These are phyloP conservation scores for Cryptoprocta ferox DNA, from an alignment of 2,797 vertebrate genomes.

Conservation along the genomic window DNA sequence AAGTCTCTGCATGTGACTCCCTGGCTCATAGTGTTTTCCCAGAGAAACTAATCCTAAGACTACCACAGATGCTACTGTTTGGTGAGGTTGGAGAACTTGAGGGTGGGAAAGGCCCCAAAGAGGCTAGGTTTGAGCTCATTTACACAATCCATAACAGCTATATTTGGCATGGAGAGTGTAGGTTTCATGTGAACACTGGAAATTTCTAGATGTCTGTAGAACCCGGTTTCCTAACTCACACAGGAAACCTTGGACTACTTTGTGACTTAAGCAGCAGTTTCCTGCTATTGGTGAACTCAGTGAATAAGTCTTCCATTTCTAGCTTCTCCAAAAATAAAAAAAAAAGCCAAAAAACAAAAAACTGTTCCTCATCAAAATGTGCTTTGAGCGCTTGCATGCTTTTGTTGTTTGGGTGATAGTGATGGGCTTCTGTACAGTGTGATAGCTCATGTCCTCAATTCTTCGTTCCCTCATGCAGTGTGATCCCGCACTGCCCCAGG, in stretches of 20 bases:
- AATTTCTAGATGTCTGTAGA: neutral
- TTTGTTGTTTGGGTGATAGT: neutral
- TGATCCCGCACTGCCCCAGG: neutral
- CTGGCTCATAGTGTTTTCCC: neutral
- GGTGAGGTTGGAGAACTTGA: neutral
- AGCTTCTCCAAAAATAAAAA: neutral
- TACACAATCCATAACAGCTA: neutral
- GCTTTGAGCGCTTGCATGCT: neutral
- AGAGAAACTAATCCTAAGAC: neutral
- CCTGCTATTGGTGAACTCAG: neutral
- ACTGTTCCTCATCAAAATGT: neutral
- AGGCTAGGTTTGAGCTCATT: neutral
- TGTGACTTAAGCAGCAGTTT: slow-evolving; percentile 29
- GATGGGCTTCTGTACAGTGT: neutral
- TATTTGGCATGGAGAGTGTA: neutral
- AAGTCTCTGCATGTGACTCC: neutral
- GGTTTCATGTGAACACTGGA: neutral
- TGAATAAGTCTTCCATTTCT: neutral
- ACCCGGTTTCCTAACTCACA: neutral
- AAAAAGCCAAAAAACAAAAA: neutral
- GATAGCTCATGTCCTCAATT: neutral
- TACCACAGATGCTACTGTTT: neutral
- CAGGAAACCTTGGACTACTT: neutral
- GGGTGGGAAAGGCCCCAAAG: neutral
- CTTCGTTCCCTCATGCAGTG: neutral